These are phyloP conservation scores for Phycodurus eques DNA, from an alignment of 2,113 vertebrate genomes.

Conservation along the genomic window DNA sequence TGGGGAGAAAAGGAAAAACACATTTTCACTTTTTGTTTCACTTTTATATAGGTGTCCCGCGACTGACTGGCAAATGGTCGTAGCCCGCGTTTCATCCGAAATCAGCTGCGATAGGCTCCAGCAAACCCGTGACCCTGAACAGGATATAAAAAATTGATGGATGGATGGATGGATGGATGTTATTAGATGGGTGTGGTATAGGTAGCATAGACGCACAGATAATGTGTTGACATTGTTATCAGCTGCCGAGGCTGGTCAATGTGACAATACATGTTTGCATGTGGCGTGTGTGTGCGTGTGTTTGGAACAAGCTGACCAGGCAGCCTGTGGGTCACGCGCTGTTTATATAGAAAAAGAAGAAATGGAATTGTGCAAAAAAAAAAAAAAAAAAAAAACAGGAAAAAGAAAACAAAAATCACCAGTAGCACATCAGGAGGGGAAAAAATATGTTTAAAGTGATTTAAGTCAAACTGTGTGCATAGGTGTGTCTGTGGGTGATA, in stretches of 20 bases:
- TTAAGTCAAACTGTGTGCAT: background rate
- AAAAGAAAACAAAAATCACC: background rate
- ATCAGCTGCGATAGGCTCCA: background rate
- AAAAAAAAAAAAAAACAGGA: background rate
- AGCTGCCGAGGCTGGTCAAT: background rate
- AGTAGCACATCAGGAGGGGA: too few relatives aligned
- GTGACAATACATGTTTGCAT: background rate
- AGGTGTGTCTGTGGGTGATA: background rate
- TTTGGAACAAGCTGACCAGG: background rate
- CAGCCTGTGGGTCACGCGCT: background rate
- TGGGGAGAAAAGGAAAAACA: too few relatives aligned
- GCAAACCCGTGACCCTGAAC: too few relatives aligned
- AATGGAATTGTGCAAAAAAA: background rate
- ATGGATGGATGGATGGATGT: too few relatives aligned
- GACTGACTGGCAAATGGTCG: too few relatives aligned
- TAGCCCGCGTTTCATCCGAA: too few relatives aligned
- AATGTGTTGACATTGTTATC: background rate
- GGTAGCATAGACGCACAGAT: background rate
- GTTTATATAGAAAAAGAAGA: background rate
- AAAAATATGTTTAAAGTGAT: background rate
- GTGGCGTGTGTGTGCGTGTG: background rate
- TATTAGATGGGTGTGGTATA: too few relatives aligned
- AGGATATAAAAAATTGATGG: background rate
- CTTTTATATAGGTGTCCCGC: too few relatives aligned
- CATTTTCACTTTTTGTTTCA: background rate